These are phyloP conservation scores for Standfussiana lucernea DNA, from an alignment of 2,888 invertebrate genomes.

Conservation along the genomic window DNA sequence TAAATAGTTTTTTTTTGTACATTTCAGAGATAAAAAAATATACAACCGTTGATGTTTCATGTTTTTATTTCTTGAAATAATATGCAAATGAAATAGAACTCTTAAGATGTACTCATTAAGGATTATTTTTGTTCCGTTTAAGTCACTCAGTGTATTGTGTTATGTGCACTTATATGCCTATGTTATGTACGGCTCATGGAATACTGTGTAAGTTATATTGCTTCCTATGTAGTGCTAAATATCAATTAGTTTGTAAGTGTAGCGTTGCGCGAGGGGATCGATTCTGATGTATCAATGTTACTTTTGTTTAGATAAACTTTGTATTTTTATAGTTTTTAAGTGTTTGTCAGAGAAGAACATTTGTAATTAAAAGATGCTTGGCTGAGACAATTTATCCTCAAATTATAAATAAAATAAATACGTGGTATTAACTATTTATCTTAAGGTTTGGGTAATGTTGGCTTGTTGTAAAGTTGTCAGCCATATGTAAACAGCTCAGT, in stretches of 20 bases:
- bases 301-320: slow-evolving; percentile 48
- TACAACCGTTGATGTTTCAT: slow-evolving; percentile 32
- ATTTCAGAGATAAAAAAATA: slow-evolving; percentile 40
- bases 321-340: slow-evolving; percentile 65
- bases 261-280: slow-evolving; percentile 55
- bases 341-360: slow-evolving; percentile 35
- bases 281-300: slow-evolving; percentile 27
- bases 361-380: slow-evolving; percentile 24
- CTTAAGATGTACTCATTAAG: slow-evolving; percentile 45
- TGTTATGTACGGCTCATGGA: slow-evolving; percentile 54
- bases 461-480: slow-evolving; percentile 30
- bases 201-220: slow-evolving; percentile 73
- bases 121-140: slow-evolving; percentile 44
- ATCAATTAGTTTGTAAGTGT: slow-evolving; percentile 49
- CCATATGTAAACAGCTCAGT: slow-evolving; percentile 35
- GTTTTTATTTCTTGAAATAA: slow-evolving; percentile 47
- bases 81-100: slow-evolving; percentile 50
- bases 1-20: slow-evolving; percentile 28
- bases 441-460: slow-evolving; percentile 53
- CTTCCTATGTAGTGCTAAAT: slow-evolving; percentile 83
- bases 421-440: slow-evolving; percentile 36
- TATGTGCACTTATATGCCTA: slow-evolving; percentile 24
- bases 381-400: slow-evolving; percentile 19
- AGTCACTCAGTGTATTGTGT: slow-evolving; percentile 48
- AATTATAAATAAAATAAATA: slow-evolving; percentile 35